phyloP scores from a whole-genome alignment of 2,797 vertebrate species.

The Hylomyscus alleni region DNA sequence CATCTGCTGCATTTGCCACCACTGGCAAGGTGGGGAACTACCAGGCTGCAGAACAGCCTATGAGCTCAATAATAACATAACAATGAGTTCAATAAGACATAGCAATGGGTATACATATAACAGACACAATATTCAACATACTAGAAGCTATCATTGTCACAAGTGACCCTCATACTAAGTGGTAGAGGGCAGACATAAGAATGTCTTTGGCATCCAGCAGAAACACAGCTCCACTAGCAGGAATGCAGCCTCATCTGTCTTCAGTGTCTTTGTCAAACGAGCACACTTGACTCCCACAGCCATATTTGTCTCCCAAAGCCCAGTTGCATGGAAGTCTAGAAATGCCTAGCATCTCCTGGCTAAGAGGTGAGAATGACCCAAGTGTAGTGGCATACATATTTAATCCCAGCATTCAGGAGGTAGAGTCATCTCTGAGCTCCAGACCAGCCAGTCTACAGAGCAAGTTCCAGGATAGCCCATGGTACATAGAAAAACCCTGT shows the following conservation, averaged over 20 bases:
- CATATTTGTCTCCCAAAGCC: background rate
- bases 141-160: background rate
- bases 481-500: background rate
- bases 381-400: background rate
- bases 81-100: background rate
- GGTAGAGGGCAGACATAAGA: background rate
- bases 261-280: background rate
- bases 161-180: background rate
- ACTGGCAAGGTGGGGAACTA: background rate
- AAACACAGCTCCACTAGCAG: background rate
- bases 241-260: background rate
- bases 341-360: background rate
- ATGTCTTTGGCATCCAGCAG: background rate
- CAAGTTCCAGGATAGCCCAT: background rate
- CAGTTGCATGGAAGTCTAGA: background rate
- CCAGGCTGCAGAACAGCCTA: background rate
- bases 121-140: background rate
- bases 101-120: background rate
- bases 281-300: background rate
- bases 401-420: too few species aligned
- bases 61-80: background rate
- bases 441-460: too few species aligned
- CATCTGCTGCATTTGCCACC: background rate
- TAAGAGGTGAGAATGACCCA: background rate
- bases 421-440: too few species aligned